Evolutionary conservation across 2,797 vertebrate genomes (phyloP).

Genomic region (Pangasius sanitwongsei): DNA sequence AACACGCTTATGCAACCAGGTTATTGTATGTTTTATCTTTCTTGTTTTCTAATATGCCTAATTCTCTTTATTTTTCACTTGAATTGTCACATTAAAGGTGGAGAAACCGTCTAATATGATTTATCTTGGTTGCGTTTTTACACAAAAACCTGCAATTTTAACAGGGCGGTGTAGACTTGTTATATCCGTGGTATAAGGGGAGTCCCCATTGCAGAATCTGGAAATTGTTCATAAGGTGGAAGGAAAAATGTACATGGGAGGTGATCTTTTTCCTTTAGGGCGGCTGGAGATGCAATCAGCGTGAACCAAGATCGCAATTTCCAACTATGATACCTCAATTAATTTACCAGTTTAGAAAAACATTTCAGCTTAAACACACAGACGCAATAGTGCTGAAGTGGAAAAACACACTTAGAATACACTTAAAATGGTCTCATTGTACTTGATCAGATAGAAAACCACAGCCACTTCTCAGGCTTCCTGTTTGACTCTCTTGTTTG

Average conservation of each 20-base stretch:
- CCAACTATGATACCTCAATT: not conserved
- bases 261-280: not conserved
- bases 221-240: not conserved
- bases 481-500: constrained; percentile 25
- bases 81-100: not conserved
- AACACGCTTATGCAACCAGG: not conserved
- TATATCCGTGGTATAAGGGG: not conserved
- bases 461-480: constrained; percentile 23
- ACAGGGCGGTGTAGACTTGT: not conserved
- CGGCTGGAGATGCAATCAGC: not conserved
- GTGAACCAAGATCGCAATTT: not conserved
- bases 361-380: not conserved
- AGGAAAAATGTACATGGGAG: not conserved
- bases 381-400: not conserved
- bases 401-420: not conserved
- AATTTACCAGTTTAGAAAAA: not conserved
- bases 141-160: not conserved
- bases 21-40: not conserved
- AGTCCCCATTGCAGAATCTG: not conserved
- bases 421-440: not conserved
- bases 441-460: constrained; percentile 9
- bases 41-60: not conserved
- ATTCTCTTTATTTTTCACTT: not conserved
- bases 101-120: not conserved
- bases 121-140: not conserved